Conservation (phyloP, 37 sponge, comb jelly and placozoan species). For the Crambe crambe region DNA sequence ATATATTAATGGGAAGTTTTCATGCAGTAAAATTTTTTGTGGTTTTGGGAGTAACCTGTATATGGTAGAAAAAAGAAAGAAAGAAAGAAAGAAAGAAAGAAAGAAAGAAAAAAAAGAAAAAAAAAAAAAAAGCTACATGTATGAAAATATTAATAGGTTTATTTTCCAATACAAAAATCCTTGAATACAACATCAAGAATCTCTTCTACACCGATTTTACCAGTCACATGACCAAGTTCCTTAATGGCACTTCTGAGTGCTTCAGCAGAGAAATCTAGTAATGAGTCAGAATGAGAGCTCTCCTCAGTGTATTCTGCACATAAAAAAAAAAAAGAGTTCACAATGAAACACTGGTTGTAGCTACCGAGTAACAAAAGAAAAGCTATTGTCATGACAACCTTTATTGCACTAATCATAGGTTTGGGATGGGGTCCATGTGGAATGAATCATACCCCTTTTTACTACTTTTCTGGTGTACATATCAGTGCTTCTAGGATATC, state of each 20-base stretch:
- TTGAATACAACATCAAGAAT: conserved; percentile 82
- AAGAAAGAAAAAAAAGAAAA: not conserved
- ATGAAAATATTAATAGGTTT: not conserved
- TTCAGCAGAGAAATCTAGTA: conserved; percentile 75
- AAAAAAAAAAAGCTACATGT: not conserved
- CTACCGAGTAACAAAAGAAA: no score
- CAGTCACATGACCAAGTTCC: conserved; percentile 77
- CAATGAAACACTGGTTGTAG: no score
- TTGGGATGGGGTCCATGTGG: no score
- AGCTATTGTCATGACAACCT: no score
- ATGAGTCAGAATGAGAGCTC: not conserved
- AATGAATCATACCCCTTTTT: no score
- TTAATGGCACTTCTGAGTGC: conserved; percentile 67
- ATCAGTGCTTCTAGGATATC: no score
- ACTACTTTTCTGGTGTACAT: no score
- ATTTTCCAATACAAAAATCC: conserved; percentile 94
- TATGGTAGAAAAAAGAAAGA: not conserved
- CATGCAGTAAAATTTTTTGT: no score
- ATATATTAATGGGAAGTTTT: no score
- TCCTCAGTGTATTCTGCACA: not conserved
- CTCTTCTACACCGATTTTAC: conserved; percentile 76
- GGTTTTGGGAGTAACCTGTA: no score
- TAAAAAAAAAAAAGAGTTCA: no score
- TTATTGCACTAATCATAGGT: no score
- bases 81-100: not conserved